These are phyloP conservation scores for Lacanobia wlatinum DNA, from an alignment of 2,888 invertebrate genomes.

Conservation along the genomic window DNA sequence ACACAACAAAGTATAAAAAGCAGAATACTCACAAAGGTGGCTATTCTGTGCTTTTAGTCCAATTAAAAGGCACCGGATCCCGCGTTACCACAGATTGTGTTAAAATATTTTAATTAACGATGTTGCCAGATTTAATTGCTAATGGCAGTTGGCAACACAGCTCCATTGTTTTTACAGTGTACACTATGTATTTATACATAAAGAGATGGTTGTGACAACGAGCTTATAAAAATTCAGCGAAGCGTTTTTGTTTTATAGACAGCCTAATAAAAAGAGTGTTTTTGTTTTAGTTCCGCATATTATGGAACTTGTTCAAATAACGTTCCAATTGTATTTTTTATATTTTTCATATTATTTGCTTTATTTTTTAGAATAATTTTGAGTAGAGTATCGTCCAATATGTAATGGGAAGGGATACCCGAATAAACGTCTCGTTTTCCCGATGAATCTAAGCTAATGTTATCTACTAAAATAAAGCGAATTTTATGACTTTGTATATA, in stretches of 20 bases:
- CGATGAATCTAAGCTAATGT: too few species aligned
- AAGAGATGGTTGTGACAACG: slow-evolving; percentile 6
- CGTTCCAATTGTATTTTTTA: neutral
- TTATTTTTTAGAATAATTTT: neutral
- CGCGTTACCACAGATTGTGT: slow-evolving; percentile 46
- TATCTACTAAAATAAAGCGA: too few species aligned
- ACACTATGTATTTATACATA: neutral
- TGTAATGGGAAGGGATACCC: too few species aligned
- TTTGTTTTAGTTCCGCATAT: slow-evolving; percentile 14
- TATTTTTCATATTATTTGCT: too few species aligned
- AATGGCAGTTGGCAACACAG: slow-evolving; percentile 36
- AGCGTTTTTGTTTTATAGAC: slow-evolving; percentile 21
- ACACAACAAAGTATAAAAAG: neutral
- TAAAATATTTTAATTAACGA: slow-evolving; percentile 59
- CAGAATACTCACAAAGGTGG: slow-evolving; percentile 16
- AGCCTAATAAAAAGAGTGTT: too few species aligned
- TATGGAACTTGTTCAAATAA: neutral
- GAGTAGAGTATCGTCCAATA: too few species aligned
- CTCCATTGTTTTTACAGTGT: slow-evolving; percentile 23
- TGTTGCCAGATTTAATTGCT: slow-evolving; percentile 52
- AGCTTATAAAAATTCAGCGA: neutral
- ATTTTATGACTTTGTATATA: too few species aligned
- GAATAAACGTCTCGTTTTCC: too few species aligned
- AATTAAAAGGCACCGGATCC: slow-evolving; percentile 38
- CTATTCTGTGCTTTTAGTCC: slow-evolving; percentile 27